Base-by-base conservation (phyloP, 2,113 vertebrate species). In the Vicugna pacos region DNA sequence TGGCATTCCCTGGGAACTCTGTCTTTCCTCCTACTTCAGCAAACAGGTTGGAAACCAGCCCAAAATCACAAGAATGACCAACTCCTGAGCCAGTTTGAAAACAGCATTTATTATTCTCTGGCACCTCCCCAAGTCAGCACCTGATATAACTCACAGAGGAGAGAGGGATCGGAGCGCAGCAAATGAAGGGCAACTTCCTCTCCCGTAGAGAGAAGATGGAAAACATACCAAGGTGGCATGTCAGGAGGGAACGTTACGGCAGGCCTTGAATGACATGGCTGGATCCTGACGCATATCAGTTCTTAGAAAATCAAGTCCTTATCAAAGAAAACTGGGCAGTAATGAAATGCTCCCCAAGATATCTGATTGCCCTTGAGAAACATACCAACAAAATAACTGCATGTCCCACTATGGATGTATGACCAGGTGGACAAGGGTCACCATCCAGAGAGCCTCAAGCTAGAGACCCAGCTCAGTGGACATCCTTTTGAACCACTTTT, bases 241-340 rank as follows among this genome's bases (percentile, higher is more conserved):
- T 91, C 88, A 95, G 52, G 46, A 60, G 72, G 24, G 38, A 42
- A 20, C 2, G 22, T 1, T 89, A 62, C 64, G 89, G 67, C 88
- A 93, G 67, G 46, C 94, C 93, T 97, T 64, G 95, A 96, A 91
- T 96, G 97, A 30, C 97, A 56, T 73, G 79, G 76, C 5, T 92
- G 56, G 69, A 94, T 98, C 96, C 97, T 19, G 54, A 77, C 30
- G 50, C 14, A 10, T 56, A 76, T 94, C 26, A 17, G 6, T 97
- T 98, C 97, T 97, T 95, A 96, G 98, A 98, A 98, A 97, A 97
- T 94, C 81, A 62, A 87, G 35, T 96, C 76, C 81, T 72, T 87
- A 93, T 92, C 97, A 86, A 96, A 95, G 97, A 76, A 92, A 95
- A 95, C 35, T 46, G 3, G 0, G 94, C 90, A 83, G 54, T 96